A percentile compares a stretch with the other conserved stretches of the same genome.
phyloP scores from a whole-genome alignment of 30 jellyfish, hydroid and myxozoan species.

The Aurelia sp. region DNA sequence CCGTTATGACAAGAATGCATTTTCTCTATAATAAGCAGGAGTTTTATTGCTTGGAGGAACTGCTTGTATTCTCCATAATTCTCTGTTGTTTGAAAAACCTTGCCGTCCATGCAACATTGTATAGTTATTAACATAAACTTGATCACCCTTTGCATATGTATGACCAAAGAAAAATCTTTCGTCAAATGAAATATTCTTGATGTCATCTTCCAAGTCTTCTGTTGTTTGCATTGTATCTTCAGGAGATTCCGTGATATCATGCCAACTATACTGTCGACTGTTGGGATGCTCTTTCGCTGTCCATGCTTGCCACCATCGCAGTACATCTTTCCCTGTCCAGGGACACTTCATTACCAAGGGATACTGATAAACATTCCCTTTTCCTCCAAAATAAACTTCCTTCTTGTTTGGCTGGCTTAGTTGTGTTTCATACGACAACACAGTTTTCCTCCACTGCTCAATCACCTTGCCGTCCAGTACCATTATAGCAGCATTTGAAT shows the following conservation, averaged over 20 bases:
- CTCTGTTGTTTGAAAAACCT: slow-evolving; percentile 34
- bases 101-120: slow-evolving; percentile 61
- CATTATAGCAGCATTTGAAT: slow-evolving; percentile 38
- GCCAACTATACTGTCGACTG: slow-evolving; percentile 45
- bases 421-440: background rate
- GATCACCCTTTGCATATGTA: slow-evolving; percentile 56
- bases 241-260: slow-evolving; percentile 6
- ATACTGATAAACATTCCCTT: slow-evolving; percentile 27
- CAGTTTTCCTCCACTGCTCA: slow-evolving; percentile 42
- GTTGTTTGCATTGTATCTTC: background rate
- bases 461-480: slow-evolving; percentile 13
- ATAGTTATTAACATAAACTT: slow-evolving; percentile 54
- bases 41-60: slow-evolving; percentile 44
- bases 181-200: slow-evolving; percentile 23
- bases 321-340: slow-evolving; percentile 46
- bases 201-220: slow-evolving; percentile 38
- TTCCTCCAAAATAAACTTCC: slow-evolving; percentile 61
- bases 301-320: slow-evolving; percentile 73
- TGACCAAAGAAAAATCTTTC: slow-evolving; percentile 56
- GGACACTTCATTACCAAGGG: slow-evolving; percentile 58
- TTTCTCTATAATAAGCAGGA: slow-evolving; percentile 26
- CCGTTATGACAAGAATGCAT: background rate
- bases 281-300: slow-evolving; percentile 26
- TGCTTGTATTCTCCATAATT: slow-evolving; percentile 65
- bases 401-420: no score